These are phyloP conservation scores for Salvelinus sp. DNA, from an alignment of 2,113 vertebrate genomes.

Conservation along the genomic window DNA sequence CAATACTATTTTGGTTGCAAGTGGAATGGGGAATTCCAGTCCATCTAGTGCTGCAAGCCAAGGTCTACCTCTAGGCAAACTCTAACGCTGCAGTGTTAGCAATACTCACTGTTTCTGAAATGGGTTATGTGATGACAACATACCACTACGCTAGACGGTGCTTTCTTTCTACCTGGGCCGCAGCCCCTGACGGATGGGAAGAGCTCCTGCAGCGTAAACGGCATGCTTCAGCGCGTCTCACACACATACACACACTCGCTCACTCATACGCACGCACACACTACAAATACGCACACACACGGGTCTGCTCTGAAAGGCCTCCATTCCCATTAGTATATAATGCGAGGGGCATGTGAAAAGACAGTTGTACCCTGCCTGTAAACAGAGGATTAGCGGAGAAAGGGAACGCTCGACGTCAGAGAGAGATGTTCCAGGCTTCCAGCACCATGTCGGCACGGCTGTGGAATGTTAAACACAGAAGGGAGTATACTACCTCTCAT, in stretches of 20 bases:
- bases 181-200: conserved; percentile 26
- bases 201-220: conserved; percentile 15
- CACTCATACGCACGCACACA: not conserved
- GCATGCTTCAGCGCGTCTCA: conserved; percentile 22
- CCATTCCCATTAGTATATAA: conserved; percentile 47
- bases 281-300: not conserved
- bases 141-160: conserved; percentile 22
- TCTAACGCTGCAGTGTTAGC: not conserved
- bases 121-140: conserved; percentile 22
- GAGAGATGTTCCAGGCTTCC: conserved; percentile 7
- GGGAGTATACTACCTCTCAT: not conserved
- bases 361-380: conserved; percentile 52
- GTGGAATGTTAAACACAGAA: conserved; percentile 15
- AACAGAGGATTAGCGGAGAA: conserved; percentile 57
- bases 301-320: conserved; percentile 31
- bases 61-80: not conserved
- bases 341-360: conserved; percentile 50
- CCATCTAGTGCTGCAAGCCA: not conserved
- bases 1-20: not conserved
- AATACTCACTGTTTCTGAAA: not conserved
- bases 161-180: too few species aligned
- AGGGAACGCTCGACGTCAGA: conserved; percentile 43
- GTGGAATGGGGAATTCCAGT: not conserved
- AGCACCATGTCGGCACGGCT: conserved; percentile 12
- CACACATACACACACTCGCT: conserved; percentile 24